Evolutionary conservation across 2,888 invertebrate species (phyloP).

Genomic region (Coenonympha glycerion): DNA sequence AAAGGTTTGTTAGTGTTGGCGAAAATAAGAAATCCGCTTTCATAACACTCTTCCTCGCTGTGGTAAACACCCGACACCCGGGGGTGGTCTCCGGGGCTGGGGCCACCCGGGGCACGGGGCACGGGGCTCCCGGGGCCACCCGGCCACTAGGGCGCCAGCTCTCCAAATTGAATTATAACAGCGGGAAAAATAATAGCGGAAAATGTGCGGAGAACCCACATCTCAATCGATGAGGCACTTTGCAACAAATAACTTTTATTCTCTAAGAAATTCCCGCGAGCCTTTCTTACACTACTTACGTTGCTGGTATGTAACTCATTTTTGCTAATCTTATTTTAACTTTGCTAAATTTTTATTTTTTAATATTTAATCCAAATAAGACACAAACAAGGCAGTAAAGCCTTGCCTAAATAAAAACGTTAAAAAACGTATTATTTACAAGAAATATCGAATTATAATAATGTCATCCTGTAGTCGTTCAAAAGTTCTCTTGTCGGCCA

Average conservation of each 20-base stretch:
- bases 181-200: conserved; percentile 41
- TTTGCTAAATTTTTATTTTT: no score
- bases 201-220: conserved; percentile 11
- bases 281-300: background rate
- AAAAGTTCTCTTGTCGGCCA: no score
- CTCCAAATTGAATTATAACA: conserved; percentile 51
- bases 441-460: no score
- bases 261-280: background rate
- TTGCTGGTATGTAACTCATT: no score
- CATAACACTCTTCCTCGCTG: background rate
- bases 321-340: no score
- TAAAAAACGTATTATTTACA: no score
- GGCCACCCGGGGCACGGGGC: no score
- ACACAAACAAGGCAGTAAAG: no score
- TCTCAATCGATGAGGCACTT: conserved; percentile 16
- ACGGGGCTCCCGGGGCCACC: background rate
- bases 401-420: no score
- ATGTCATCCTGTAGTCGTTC: no score
- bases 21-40: conserved; percentile 1
- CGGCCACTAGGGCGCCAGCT: conserved; percentile 31
- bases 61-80: conserved; percentile 17
- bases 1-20: background rate
- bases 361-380: no score
- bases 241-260: conserved; percentile 11
- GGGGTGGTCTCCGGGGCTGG: no score